Percentiles rank a stretch among this genome's conserved stretches.
Conservation (phyloP, 2,797 vertebrate genomes). For the Cuculus canorus region DNA sequence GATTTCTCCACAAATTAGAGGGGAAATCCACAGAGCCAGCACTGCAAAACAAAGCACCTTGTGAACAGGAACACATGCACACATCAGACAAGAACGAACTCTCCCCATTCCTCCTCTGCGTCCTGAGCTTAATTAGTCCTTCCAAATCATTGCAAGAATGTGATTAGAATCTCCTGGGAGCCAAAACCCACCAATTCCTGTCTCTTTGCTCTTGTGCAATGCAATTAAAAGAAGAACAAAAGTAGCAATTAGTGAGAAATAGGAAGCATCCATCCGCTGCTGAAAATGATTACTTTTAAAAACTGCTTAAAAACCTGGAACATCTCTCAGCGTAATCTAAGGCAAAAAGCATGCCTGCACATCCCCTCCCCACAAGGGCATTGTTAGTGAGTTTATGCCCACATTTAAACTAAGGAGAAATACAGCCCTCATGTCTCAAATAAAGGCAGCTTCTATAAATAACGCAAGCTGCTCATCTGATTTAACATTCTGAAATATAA, state of each 20-base stretch:
- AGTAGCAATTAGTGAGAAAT: constrained; percentile 10
- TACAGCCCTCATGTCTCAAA: not conserved
- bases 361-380: not conserved
- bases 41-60: not conserved
- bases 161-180: not conserved
- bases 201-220: not conserved
- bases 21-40: not conserved
- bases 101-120: not conserved
- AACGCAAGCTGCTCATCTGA: not conserved
- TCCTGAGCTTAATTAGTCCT: not conserved
- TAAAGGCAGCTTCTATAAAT: not conserved
- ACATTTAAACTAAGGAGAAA: not conserved
- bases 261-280: not conserved
- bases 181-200: not conserved
- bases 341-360: not conserved
- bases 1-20: not conserved
- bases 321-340: not conserved
- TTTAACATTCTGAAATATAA: not conserved
- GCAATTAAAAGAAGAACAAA: not conserved
- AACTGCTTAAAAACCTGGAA: not conserved
- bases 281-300: not conserved
- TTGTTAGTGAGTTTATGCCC: not conserved
- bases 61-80: not conserved
- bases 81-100: not conserved
- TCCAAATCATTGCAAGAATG: not conserved